These are phyloP conservation scores for Julus scanicus DNA, from an alignment of 2,888 invertebrate species.

Conservation along the genomic window DNA sequence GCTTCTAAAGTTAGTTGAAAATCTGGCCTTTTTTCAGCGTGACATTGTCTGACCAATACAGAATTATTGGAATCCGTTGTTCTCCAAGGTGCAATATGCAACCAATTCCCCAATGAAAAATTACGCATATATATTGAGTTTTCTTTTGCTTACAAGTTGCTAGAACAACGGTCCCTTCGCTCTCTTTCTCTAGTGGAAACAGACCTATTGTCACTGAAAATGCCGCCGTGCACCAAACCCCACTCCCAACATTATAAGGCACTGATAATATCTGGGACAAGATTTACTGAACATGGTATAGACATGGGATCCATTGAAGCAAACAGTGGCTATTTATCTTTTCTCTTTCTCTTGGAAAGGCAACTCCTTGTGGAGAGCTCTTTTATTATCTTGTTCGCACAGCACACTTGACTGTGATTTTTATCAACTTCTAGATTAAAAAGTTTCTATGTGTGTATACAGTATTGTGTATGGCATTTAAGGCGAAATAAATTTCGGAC, in stretches of 20 bases:
- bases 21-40: background rate
- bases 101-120: constrained; percentile 28
- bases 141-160: constrained; percentile 28
- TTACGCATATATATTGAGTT: constrained; percentile 33
- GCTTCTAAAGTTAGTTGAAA: background rate
- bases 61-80: constrained; percentile 4
- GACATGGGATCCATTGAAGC: constrained; percentile 33
- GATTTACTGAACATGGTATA: constrained; percentile 12
- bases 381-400: background rate
- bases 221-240: background rate
- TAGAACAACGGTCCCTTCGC: constrained; percentile 4
- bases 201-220: constrained; percentile 7
- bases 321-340: constrained; percentile 33
- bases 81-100: constrained; percentile 33
- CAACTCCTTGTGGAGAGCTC: constrained; percentile 27
- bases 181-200: constrained; percentile 12
- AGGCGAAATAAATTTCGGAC: background rate
- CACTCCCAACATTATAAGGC: constrained; percentile 14
- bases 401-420: constrained; percentile 17
- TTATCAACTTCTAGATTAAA: constrained; percentile 26
- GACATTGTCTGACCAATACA: background rate
- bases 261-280: constrained; percentile 33
- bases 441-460: background rate
- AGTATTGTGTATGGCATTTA: background rate
- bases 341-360: constrained; percentile 27